A percentile compares a stretch with the other conserved stretches of the same genome.
Conservation (phyloP, 2,113 vertebrate species). For the Seriola aureovittata region DNA sequence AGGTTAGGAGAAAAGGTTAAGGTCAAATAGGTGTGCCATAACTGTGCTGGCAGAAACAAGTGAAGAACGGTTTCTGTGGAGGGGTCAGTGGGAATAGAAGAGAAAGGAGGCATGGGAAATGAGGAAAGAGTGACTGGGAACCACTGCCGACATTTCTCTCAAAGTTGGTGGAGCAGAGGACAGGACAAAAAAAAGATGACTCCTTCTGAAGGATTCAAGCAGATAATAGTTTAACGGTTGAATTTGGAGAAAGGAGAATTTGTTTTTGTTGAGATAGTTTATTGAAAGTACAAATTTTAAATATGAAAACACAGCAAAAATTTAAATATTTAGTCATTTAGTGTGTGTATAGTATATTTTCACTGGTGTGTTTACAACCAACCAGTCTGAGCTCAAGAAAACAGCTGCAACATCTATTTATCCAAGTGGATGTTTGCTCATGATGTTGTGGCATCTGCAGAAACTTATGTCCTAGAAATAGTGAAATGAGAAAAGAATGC, state of each 20-base stretch:
- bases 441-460: background rate
- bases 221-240: background rate
- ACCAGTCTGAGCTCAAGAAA: background rate
- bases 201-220: background rate
- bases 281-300: slow-evolving; percentile 8
- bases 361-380: slow-evolving; percentile 21
- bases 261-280: slow-evolving; percentile 34
- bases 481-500: background rate
- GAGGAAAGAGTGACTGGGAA: slow-evolving; percentile 25
- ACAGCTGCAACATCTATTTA: background rate
- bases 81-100: slow-evolving; percentile 20
- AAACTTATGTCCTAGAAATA: background rate
- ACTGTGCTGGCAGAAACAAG: slow-evolving; percentile 1
- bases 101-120: slow-evolving; percentile 45
- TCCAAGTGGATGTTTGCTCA: background rate
- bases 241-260: background rate
- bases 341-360: slow-evolving; percentile 8
- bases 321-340: slow-evolving; percentile 13
- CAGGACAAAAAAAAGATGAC: background rate
- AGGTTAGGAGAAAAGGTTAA: background rate
- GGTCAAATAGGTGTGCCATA: background rate
- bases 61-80: background rate
- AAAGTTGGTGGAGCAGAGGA: slow-evolving; percentile 15
- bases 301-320: slow-evolving; percentile 7
- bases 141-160: slow-evolving; percentile 11